Base-by-base conservation (phyloP, 2,113 vertebrate species). In the Odocoileus virginianus region DNA sequence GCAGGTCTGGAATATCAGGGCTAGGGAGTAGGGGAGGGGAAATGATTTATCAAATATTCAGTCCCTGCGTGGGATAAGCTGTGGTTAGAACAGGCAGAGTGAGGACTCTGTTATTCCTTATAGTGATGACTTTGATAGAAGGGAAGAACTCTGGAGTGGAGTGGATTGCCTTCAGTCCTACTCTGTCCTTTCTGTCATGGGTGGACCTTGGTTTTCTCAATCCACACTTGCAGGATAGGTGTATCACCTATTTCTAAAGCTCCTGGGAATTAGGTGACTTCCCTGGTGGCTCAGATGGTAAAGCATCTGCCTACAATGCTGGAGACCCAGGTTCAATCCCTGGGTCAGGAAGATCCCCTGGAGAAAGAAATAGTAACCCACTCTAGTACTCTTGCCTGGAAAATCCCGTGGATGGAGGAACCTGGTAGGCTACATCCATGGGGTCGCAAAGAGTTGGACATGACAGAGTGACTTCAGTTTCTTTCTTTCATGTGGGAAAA, bases 351-450 rank as follows among this genome's bases (percentile, higher is more conserved):
- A 67, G 17, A 67, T 10, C 4, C 33, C 16, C 64, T 67, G 64
- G 33, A 67, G 8, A 67, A 67, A 17, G 33, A 67, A 67, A 67
- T 5, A 10, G 64, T 8, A 67, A 71, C n/a, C n/a, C 8, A 71
- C 17, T 71, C 64, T 9, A 40, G 19, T 12, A 71, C n/a, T 71
- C 67, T 71, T 71, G 19, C n/a, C 67, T 71, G n/a, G 67, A 71
- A 40, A 40, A 71, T 71, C 0, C 1, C 67, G 40, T 6, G 2
- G 67, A 40, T 0, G 0, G n/a, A 71, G n/a, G n/a, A 71, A 19
- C 64, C n/a, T 71, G n/a, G 19, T 71, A 23, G n/a, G 67, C n/a
- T 71, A 71, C 19, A 71, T 71, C n/a, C 67, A 71, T 71, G 67
- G n/a, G 19, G 10, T 71, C 19, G 6, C n/a, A 71, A 71, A 36